Evolutionary conservation across 2,113 vertebrate species (phyloP).

Genomic region (Petaurus breviceps): DNA sequence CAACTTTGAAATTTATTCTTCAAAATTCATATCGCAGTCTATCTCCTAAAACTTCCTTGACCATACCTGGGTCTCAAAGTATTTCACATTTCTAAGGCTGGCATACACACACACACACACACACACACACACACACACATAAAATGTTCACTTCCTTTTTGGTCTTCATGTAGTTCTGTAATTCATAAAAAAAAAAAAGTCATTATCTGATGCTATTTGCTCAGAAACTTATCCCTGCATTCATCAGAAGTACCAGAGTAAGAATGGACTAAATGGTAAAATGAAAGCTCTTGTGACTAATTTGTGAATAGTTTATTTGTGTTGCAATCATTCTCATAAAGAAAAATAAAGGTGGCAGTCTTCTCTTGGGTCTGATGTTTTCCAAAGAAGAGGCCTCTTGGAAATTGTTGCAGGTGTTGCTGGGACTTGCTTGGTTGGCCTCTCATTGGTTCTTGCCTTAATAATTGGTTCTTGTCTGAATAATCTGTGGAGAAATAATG

Average conservation of each 20-base stretch:
- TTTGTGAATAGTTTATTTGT: not conserved
- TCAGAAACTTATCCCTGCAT: not conserved
- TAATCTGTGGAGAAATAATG: slow-evolving; percentile 73
- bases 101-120: too few species aligned
- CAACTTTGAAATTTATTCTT: not conserved
- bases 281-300: not conserved
- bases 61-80: too few species aligned
- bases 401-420: not conserved
- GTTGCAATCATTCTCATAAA: not conserved
- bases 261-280: not conserved
- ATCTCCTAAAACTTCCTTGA: not conserved
- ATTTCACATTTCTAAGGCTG: too few species aligned
- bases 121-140: too few species aligned
- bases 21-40: not conserved
- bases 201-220: not conserved
- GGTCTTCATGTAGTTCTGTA: slow-evolving; percentile 63
- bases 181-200: not conserved
- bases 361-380: slow-evolving; percentile 6
- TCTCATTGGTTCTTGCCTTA: slow-evolving; percentile 63
- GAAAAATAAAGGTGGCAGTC: not conserved
- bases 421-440: slow-evolving; percentile 47
- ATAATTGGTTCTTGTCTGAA: slow-evolving; percentile 59
- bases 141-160: slow-evolving; percentile 64
- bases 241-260: not conserved
- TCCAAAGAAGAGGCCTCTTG: not conserved